phyloP scores from a whole-genome alignment of 2,113 vertebrate genomes.

The Hylia prasina region DNA sequence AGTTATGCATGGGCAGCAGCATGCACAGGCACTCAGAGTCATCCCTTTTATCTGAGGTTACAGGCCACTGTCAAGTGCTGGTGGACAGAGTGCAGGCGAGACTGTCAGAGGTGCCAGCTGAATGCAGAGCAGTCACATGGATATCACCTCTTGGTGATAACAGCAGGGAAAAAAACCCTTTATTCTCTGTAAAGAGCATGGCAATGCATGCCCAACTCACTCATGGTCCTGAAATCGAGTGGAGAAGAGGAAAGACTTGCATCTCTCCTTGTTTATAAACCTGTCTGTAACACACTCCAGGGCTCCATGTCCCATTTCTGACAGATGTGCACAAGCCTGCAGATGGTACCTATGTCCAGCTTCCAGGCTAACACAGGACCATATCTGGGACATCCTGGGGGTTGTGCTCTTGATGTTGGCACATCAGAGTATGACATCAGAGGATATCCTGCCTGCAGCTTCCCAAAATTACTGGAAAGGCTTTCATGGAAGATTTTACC shows the following conservation, averaged over 20 bases:
- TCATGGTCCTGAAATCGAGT: not conserved
- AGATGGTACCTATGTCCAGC: not conserved
- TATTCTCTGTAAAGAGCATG: not conserved
- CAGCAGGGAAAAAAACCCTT: not conserved
- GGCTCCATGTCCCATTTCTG: not conserved
- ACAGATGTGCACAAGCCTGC: not conserved
- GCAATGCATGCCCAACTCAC: not conserved
- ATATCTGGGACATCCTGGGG: not conserved
- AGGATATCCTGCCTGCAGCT: not conserved
- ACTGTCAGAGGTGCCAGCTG: not conserved
- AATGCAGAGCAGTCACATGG: not conserved
- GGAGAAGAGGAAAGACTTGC: not conserved
- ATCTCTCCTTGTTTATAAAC: not conserved
- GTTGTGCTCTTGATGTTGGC: not conserved
- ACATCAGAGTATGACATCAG: not conserved
- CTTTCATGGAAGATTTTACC: not conserved
- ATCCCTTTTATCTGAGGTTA: not conserved
- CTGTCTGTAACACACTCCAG: not conserved
- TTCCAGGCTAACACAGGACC: not conserved
- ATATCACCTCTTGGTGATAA: slow-evolving; percentile 21
- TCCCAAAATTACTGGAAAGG: not conserved
- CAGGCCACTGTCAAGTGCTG: not conserved
- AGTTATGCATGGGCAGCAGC: not conserved
- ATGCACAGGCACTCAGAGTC: not conserved
- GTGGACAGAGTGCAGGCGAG: slow-evolving; percentile 17